Percentiles rank a stretch among this genome's conserved stretches.
Evolutionary conservation across 1,140 invertebrate species (phyloP).

Genomic region (Leucophenga varia): DNA sequence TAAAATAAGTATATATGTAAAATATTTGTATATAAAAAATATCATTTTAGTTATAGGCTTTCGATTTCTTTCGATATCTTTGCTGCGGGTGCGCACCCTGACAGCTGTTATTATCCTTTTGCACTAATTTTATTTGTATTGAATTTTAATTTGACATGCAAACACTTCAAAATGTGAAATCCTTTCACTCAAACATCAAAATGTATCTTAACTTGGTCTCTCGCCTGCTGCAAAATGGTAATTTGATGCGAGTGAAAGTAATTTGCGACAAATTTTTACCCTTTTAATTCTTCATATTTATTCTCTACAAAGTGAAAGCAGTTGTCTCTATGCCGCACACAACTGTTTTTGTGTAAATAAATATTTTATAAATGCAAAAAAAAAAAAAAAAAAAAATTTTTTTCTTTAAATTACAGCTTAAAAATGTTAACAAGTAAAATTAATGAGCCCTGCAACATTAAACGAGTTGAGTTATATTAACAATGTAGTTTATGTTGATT

Average conservation of each 20-base stretch:
- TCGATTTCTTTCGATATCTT: conserved; percentile 18
- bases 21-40: too few relatives aligned
- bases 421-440: conserved; percentile 47
- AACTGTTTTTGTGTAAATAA: conserved; percentile 31
- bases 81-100: conserved; percentile 28
- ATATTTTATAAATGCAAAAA: conserved; percentile 6
- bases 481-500: too few relatives aligned
- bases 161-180: conserved; percentile 19
- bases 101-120: conserved; percentile 30
- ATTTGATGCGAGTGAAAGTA: conserved; percentile 41
- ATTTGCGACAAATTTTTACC: conserved; percentile 50
- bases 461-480: too few relatives aligned
- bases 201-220: conserved; percentile 11
- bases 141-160: conserved; percentile 52
- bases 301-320: conserved; percentile 35
- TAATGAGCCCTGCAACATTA: conserved; percentile 41
- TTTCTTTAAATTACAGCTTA: conserved; percentile 11
- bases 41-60: too few relatives aligned
- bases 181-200: background rate
- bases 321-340: too few relatives aligned
- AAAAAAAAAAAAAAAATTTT: too few relatives aligned
- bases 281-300: conserved; percentile 16
- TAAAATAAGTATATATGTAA: too few relatives aligned
- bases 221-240: too few relatives aligned
- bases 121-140: conserved; percentile 35